Evolutionary conservation across 2,888 invertebrate genomes (phyloP).

Genomic region (Drosophila lacicola): DNA sequence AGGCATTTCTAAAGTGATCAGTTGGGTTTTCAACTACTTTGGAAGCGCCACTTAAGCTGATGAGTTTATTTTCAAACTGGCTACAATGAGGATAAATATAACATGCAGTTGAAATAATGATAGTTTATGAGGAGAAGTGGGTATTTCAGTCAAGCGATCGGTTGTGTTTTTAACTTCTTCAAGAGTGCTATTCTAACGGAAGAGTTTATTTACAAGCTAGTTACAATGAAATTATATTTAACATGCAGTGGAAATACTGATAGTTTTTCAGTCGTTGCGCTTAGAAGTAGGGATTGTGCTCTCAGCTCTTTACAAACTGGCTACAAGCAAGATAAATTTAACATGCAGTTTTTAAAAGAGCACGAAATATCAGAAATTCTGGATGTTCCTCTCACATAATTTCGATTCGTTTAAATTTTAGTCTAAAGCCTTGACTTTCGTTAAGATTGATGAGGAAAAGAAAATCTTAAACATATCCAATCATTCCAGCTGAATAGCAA

Average conservation of each 20-base stretch:
- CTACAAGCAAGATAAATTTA: not conserved
- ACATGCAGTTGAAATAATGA: not conserved
- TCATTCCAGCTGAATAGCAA: slow-evolving; percentile 1
- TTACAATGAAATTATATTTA: not conserved
- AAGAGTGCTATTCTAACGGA: not conserved
- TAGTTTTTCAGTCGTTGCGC: too few species aligned
- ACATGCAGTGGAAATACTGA: not conserved
- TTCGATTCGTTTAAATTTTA: too few species aligned
- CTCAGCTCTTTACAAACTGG: not conserved
- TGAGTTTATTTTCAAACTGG: not conserved
- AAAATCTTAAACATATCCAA: not conserved
- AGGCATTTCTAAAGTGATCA: not conserved
- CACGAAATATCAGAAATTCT: too few species aligned
- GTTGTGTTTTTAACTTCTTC: not conserved
- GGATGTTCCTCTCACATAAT: too few species aligned
- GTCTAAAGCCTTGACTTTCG: too few species aligned
- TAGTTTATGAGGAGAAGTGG: not conserved
- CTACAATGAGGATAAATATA: not conserved
- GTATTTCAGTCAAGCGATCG: not conserved
- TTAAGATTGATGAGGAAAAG: not conserved
- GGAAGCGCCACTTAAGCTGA: not conserved
- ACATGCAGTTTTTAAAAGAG: not conserved
- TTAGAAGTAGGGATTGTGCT: too few species aligned
- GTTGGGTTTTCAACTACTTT: not conserved
- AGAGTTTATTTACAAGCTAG: not conserved